Conservation (phyloP, 2,888 invertebrate genomes). For the Caenorhabditis afra region DNA sequence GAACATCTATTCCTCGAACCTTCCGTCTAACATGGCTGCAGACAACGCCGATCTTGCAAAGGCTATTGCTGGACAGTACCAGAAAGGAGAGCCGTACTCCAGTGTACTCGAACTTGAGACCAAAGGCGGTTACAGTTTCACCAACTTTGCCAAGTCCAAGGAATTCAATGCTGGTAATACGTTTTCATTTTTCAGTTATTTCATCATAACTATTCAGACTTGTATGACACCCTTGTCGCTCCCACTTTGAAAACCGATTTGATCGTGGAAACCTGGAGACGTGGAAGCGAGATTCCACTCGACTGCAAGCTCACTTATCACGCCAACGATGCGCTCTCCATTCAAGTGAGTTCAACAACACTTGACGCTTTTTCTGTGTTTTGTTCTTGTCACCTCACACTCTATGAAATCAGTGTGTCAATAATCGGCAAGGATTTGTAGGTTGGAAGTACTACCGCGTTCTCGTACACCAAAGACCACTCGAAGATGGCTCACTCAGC, state of each 20-base stretch:
- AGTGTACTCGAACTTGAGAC: constrained; percentile 78
- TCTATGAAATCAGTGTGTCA: constrained; percentile 35
- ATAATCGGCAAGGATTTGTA: constrained; percentile 21
- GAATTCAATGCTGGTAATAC: constrained; percentile 85
- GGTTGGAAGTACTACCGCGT: constrained; percentile 65
- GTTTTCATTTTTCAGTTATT: neutral
- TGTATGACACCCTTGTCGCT: constrained; percentile 89
- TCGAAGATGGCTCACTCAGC: constrained; percentile 89
- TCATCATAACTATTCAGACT: constrained; percentile 83
- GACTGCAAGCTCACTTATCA: constrained; percentile 67
- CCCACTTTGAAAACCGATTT: constrained; percentile 86
- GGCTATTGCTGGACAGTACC: constrained; percentile 69
- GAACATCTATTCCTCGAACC: constrained; percentile 85
- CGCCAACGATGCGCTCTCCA: constrained; percentile 68
- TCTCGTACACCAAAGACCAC: constrained; percentile 85
- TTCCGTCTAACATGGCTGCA: constrained; percentile 84
- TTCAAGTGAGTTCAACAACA: constrained; percentile 27
- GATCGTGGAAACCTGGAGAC: constrained; percentile 90
- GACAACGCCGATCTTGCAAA: constrained; percentile 84
- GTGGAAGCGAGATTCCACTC: constrained; percentile 85
- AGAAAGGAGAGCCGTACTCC: constrained; percentile 59
- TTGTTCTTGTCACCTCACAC: constrained; percentile 32
- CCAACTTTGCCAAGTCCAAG: constrained; percentile 89
- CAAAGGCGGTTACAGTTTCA: constrained; percentile 85
- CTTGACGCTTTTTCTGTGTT: neutral